A percentile compares a stretch with the other conserved stretches of the same genome.
Evolutionary conservation across 2,797 vertebrate genomes (phyloP).

Genomic region (Tragelaphus eurycerus): DNA sequence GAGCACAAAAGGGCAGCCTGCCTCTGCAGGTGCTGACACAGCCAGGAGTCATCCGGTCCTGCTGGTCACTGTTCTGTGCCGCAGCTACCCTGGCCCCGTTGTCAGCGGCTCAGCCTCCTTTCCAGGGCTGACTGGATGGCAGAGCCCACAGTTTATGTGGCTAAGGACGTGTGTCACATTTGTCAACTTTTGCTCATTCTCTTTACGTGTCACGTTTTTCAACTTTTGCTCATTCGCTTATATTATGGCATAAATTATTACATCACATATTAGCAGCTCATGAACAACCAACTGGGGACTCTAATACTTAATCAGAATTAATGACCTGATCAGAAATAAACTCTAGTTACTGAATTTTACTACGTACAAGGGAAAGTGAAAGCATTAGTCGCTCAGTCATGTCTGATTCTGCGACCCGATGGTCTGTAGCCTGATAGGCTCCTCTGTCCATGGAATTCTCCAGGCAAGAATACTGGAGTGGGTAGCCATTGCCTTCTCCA

Average conservation of each 20-base stretch:
- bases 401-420: neutral
- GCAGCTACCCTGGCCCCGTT: neutral
- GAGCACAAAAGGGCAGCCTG: neutral
- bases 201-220: neutral
- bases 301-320: neutral
- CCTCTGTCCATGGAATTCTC: neutral
- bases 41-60: neutral
- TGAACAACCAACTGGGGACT: neutral
- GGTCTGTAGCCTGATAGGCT: neutral
- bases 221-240: neutral
- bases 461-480: neutral
- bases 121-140: neutral
- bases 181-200: neutral
- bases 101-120: neutral
- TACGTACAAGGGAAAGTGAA: neutral
- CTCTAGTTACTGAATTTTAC: neutral
- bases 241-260: neutral
- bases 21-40: neutral
- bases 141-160: neutral
- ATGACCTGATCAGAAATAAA: slow-evolving; percentile 18
- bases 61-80: neutral
- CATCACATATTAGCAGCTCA: neutral
- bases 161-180: neutral
- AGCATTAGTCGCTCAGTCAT: neutral
- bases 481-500: neutral